A percentile compares a stretch with the other conserved stretches of the same genome.
Conservation (phyloP, 1,140 invertebrate genomes). For the Neodiprion lecontei region DNA sequence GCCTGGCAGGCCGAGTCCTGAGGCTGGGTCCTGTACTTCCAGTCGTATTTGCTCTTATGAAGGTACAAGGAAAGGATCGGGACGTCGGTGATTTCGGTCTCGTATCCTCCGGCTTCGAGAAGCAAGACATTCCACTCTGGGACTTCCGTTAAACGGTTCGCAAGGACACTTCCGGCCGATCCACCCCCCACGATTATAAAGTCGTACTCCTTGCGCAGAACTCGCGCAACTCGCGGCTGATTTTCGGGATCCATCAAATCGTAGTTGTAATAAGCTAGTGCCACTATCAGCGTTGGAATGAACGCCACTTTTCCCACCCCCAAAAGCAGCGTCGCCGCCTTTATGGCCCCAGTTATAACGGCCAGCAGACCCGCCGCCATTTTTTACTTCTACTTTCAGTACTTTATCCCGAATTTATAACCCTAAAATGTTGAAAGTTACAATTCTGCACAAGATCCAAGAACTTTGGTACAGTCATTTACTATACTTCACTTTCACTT, state of each 20-base stretch:
- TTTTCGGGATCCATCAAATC: slow-evolving; percentile 86
- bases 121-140: slow-evolving; percentile 80
- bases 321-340: slow-evolving; percentile 71
- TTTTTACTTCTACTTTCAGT: slow-evolving; percentile 26
- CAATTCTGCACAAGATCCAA: not conserved
- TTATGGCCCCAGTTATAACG: slow-evolving; percentile 68
- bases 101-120: slow-evolving; percentile 87
- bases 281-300: slow-evolving; percentile 78
- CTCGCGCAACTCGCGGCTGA: slow-evolving; percentile 71
- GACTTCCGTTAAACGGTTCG: slow-evolving; percentile 82
- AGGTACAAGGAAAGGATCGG: slow-evolving; percentile 84
- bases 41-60: slow-evolving; percentile 90
- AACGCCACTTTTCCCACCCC: slow-evolving; percentile 77
- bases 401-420: not conserved
- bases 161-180: slow-evolving; percentile 86
- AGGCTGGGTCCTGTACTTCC: slow-evolving; percentile 90
- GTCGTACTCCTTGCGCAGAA: slow-evolving; percentile 75
- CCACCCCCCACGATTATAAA: slow-evolving; percentile 84
- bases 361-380: slow-evolving; percentile 52
- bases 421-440: too few relatives aligned
- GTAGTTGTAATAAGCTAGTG: slow-evolving; percentile 85
- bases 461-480: not conserved
- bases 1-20: slow-evolving; percentile 85
- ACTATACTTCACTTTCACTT: not conserved
- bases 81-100: slow-evolving; percentile 83